Percentiles rank a stretch among this genome's conserved stretches.
phyloP scores from a whole-genome alignment of 2,888 invertebrate species.

The Helicoverpa assulta region DNA sequence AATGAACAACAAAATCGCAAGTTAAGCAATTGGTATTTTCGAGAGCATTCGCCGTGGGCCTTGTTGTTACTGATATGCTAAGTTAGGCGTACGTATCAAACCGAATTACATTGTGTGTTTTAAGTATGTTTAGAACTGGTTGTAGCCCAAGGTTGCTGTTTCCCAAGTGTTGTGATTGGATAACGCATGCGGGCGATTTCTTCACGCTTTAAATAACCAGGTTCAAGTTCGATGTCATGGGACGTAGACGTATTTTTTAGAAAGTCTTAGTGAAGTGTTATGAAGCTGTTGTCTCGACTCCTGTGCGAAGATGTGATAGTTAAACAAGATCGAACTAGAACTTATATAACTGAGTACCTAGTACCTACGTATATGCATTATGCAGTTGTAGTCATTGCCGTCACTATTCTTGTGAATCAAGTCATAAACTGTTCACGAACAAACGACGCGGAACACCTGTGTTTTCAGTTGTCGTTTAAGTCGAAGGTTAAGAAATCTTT shows the following conservation, averaged over 20 bases:
- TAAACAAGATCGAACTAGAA: neutral
- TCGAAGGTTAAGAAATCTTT: conserved; percentile 36
- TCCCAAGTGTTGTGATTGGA: conserved; percentile 31
- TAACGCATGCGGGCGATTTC: conserved; percentile 41
- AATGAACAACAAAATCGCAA: conserved; percentile 18
- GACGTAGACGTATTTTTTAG: conserved; percentile 32
- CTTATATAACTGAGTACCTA: neutral
- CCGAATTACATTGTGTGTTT: conserved; percentile 26
- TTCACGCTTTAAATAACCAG: conserved; percentile 42
- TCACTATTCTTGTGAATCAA: conserved; percentile 14
- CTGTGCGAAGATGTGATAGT: neutral
- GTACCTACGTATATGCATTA: neutral
- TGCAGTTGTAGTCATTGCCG: conserved; percentile 2
- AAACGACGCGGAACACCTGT: conserved; percentile 30
- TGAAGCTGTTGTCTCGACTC: no score
- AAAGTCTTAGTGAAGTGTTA: neutral
- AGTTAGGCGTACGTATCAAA: conserved; percentile 22
- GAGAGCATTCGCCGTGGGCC: conserved; percentile 24
- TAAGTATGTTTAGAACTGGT: conserved; percentile 37
- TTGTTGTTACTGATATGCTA: conserved; percentile 22
- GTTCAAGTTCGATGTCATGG: conserved; percentile 58
- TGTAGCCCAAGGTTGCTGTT: conserved; percentile 36
- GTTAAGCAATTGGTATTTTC: conserved; percentile 36
- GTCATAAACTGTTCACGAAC: conserved; percentile 1
- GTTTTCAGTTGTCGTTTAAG: conserved; percentile 23